Conservation (phyloP, 1,140 invertebrate species). For the Hyles vespertilio region DNA sequence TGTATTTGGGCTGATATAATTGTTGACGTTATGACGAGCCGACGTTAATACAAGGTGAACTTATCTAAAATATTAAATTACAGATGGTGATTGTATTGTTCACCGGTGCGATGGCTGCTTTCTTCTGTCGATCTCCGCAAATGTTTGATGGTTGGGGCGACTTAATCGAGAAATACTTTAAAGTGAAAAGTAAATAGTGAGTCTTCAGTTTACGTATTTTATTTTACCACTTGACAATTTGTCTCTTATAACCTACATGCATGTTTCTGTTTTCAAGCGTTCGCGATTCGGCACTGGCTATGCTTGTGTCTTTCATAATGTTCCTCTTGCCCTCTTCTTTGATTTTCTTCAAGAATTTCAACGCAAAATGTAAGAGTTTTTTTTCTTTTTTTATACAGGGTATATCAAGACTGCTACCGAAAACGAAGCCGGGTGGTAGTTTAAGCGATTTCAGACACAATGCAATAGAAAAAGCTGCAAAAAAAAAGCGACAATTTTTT, state of each 20-base stretch:
- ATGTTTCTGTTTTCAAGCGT: conserved; percentile 72
- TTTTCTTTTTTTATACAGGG: no score
- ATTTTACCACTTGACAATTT: no score
- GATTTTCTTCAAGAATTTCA: conserved; percentile 79
- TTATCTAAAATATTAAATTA: no score
- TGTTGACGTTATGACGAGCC: no score
- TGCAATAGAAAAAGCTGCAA: no score
- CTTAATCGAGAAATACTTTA: conserved; percentile 26
- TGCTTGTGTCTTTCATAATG: conserved; percentile 83
- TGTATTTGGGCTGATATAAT: no score
- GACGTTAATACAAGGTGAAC: no score
- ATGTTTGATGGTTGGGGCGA: conserved; percentile 58
- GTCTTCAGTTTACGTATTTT: conserved; percentile 7
- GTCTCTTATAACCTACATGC: no score
- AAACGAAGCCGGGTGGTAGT: no score
- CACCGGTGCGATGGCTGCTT: conserved; percentile 39
- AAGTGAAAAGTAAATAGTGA: conserved; percentile 34
- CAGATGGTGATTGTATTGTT: conserved; percentile 60
- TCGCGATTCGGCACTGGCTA: conserved; percentile 86
- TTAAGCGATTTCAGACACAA: no score
- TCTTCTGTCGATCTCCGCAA: conserved; percentile 57
- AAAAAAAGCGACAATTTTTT: no score
- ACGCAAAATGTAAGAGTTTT: conserved; percentile 26
- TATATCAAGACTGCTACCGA: no score
- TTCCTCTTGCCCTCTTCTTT: conserved; percentile 86